phyloP scores from a whole-genome alignment of 2,888 invertebrate species.

The Latheticus oryzae region DNA sequence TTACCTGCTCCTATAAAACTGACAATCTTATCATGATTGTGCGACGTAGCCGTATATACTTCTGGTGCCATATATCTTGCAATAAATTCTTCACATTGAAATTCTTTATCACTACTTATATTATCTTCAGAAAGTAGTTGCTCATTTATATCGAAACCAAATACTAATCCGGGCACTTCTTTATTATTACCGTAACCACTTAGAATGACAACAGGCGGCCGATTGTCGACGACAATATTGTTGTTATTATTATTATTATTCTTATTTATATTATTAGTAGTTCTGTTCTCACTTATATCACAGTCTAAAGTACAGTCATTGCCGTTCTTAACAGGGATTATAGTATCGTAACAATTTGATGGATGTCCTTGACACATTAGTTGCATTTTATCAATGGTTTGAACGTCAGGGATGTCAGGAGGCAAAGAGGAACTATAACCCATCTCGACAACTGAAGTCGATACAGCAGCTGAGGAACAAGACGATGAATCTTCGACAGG shows the following conservation, averaged over 20 bases:
- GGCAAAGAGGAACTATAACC: constrained; percentile 58
- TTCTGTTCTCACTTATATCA: constrained; percentile 49
- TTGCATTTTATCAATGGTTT: constrained; percentile 68
- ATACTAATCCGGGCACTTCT: constrained; percentile 77
- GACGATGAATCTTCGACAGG: too few species aligned
- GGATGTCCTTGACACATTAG: constrained; percentile 58
- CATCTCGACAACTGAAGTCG: too few species aligned
- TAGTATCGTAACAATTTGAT: constrained; percentile 31
- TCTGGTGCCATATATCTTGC: constrained; percentile 65
- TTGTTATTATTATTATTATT: too few species aligned
- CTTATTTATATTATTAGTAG: constrained; percentile 13
- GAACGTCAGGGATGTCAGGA: constrained; percentile 65
- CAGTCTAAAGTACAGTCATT: constrained; percentile 47
- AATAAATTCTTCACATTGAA: constrained; percentile 64
- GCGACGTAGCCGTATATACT: constrained; percentile 62
- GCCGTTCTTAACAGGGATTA: constrained; percentile 24
- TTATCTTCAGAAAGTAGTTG: constrained; percentile 70
- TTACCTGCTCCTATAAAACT: constrained; percentile 74
- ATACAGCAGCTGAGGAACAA: too few species aligned
- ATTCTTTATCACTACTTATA: constrained; percentile 3
- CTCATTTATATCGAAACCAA: constrained; percentile 84
- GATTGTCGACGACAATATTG: constrained; percentile 34
- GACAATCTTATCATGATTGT: constrained; percentile 73
- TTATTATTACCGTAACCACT: constrained; percentile 70
- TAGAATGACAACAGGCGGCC: constrained; percentile 81